Percentiles rank a stretch among this genome's conserved stretches.
Conservation (phyloP, 2,797 vertebrate genomes). For the Parauchenoglanis punctatus region DNA sequence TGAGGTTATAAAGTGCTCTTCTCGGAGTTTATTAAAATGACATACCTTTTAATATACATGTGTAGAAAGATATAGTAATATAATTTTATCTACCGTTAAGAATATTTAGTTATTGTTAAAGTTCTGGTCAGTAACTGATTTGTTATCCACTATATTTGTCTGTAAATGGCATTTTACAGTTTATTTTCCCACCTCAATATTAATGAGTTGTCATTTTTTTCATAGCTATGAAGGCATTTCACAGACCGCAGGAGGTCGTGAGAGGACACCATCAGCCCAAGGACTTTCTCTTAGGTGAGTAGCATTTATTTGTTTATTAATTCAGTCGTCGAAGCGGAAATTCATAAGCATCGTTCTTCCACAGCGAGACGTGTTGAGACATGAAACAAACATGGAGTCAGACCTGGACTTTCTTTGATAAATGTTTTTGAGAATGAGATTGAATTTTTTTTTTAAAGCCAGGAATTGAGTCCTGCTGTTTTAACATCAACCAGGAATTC, state of each 20-base stretch:
- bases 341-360: not conserved
- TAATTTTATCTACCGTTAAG: not conserved
- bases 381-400: not conserved
- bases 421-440: not conserved
- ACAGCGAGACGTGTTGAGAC: not conserved
- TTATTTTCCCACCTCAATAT: too few species aligned
- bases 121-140: not conserved
- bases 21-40: too few species aligned
- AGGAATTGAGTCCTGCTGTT: not conserved
- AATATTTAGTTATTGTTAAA: not conserved
- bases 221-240: slow-evolving; percentile 10
- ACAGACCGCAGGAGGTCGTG: not conserved
- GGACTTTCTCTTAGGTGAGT: not conserved
- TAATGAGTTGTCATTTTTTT: not conserved
- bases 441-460: not conserved
- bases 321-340: not conserved
- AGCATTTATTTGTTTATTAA: not conserved
- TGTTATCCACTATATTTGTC: not conserved
- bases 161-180: not conserved
- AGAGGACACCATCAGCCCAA: not conserved
- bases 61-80: not conserved
- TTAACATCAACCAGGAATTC: not conserved
- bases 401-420: not conserved
- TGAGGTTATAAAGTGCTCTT: too few species aligned
- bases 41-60: too few species aligned